Conservation (phyloP, 2,797 vertebrate species). For the Sphenopsis melanotis region DNA sequence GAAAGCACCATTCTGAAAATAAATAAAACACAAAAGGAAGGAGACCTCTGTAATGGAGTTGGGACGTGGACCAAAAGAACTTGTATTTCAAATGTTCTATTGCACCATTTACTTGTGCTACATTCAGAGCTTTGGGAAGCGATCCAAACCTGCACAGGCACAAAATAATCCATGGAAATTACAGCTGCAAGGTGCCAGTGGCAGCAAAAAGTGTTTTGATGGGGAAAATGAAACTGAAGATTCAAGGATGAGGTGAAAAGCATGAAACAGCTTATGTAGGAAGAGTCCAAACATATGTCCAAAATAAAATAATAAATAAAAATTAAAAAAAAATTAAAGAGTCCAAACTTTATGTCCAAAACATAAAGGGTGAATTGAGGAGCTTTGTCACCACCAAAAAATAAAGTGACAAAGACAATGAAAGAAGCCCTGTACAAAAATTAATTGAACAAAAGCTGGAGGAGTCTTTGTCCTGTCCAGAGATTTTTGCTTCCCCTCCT, state of each 20-base stretch:
- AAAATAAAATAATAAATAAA: no score
- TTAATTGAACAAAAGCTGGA: not conserved
- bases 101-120: not conserved
- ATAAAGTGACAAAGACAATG: not conserved
- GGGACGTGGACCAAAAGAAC: not conserved
- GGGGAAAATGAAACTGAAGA: not conserved
- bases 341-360: not conserved
- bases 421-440: not conserved
- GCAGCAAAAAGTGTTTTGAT: not conserved
- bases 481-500: not conserved
- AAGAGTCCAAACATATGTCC: not conserved
- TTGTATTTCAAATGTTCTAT: constrained; percentile 2
- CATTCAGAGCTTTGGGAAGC: not conserved
- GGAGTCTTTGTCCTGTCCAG: not conserved
- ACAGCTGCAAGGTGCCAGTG: not conserved
- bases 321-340: not conserved
- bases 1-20: not conserved
- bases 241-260: not conserved
- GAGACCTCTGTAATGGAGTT: not conserved
- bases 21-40: not conserved
- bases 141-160: not conserved
- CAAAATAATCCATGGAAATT: constrained; percentile 1
- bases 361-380: not conserved
- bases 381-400: not conserved
- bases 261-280: not conserved